These are phyloP conservation scores for Hypolimnas misippus DNA, from an alignment of 2,888 invertebrate species.

Conservation along the genomic window DNA sequence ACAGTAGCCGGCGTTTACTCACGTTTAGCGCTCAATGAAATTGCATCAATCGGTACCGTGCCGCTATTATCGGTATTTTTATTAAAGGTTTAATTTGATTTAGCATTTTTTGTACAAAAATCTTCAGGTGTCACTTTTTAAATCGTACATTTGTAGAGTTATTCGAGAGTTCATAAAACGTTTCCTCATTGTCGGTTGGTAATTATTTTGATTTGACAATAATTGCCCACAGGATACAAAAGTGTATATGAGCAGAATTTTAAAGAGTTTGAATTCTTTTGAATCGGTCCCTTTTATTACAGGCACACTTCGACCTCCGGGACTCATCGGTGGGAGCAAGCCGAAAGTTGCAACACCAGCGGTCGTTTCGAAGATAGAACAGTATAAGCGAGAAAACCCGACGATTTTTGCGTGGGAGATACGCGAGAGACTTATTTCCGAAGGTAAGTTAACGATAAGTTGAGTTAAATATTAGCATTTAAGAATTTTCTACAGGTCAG, in stretches of 20 bases:
- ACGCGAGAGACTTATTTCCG: slow-evolving; percentile 96
- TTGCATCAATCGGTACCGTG: slow-evolving; percentile 78
- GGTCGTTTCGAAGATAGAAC: slow-evolving; percentile 98
- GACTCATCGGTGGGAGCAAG: slow-evolving; percentile 97
- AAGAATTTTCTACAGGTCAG: slow-evolving; percentile 43
- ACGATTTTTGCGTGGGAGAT: slow-evolving; percentile 99
- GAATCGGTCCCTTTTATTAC: slow-evolving; percentile 59
- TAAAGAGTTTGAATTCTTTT: slow-evolving; percentile 16
- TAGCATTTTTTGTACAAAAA: slow-evolving; percentile 52
- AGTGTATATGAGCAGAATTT: slow-evolving; percentile 22
- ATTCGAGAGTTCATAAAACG: slow-evolving; percentile 10
- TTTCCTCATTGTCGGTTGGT: slow-evolving; percentile 26
- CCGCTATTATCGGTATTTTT: slow-evolving; percentile 76
- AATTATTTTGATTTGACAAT: slow-evolving; percentile 35
- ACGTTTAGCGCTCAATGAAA: slow-evolving; percentile 81
- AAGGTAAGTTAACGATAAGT: slow-evolving; percentile 90
- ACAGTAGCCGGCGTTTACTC: slow-evolving; percentile 70
- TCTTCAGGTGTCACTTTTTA: slow-evolving; percentile 60
- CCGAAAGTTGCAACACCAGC: slow-evolving; percentile 99
- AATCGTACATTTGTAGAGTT: slow-evolving; percentile 18
- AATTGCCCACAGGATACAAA: slow-evolving; percentile 31
- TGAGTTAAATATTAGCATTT: slow-evolving; percentile 43
- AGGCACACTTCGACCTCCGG: slow-evolving; percentile 95
- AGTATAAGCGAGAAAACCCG: slow-evolving; percentile 98
- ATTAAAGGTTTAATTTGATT: slow-evolving; percentile 71